Conservation (phyloP, 2,888 invertebrate genomes). For the Alviniconcha strummeri region DNA sequence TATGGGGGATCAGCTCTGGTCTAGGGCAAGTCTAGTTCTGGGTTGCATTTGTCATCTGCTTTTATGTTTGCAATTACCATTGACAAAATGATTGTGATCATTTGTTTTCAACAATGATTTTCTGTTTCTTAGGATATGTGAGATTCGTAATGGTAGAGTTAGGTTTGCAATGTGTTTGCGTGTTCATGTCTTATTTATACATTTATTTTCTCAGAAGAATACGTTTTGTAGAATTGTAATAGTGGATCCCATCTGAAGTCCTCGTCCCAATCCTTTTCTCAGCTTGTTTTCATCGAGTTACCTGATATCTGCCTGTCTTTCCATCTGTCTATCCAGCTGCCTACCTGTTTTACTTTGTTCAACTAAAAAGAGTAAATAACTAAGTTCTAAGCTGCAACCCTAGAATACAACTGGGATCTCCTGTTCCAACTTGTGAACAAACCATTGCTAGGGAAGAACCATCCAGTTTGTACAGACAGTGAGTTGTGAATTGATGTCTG, state of each 20-base stretch:
- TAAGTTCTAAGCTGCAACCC: not conserved
- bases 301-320: not conserved
- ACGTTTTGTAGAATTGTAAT: not conserved
- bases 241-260: not conserved
- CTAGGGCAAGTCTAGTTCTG: slow-evolving; percentile 16
- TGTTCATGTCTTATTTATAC: slow-evolving; percentile 23
- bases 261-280: not conserved
- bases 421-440: slow-evolving; percentile 15
- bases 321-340: not conserved
- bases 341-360: not conserved
- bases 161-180: slow-evolving; percentile 9
- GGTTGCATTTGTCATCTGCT: slow-evolving; percentile 28
- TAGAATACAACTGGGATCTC: slow-evolving; percentile 1
- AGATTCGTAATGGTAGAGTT: slow-evolving; percentile 10
- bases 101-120: slow-evolving; percentile 5
- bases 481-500: slow-evolving; percentile 30
- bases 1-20: slow-evolving; percentile 1
- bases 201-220: not conserved
- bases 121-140: not conserved
- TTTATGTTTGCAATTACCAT: not conserved
- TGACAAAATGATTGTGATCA: slow-evolving; percentile 16
- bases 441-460: slow-evolving; percentile 19
- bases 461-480: slow-evolving; percentile 26
- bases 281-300: not conserved
- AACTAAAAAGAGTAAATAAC: not conserved